A percentile compares a stretch with the other conserved stretches of the same genome.
phyloP scores from a whole-genome alignment of 2,888 invertebrate genomes.

The Criorhina ranunculi region DNA sequence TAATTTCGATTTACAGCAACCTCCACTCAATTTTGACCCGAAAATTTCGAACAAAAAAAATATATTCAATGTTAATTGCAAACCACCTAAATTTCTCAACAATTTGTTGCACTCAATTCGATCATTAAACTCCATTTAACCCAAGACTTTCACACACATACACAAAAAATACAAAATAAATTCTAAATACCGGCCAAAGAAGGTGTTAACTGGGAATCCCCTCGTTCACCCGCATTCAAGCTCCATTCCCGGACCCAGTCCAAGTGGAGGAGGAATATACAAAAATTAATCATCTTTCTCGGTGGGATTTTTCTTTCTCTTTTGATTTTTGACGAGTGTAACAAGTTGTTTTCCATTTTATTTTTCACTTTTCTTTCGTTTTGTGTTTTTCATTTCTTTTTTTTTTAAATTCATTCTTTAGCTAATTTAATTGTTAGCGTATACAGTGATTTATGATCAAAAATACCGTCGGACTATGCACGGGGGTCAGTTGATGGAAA shows the following conservation, averaged over 20 bases:
- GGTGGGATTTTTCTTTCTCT: conserved; percentile 45
- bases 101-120: conserved; percentile 45
- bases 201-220: conserved; percentile 72
- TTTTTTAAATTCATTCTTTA: conserved; percentile 68
- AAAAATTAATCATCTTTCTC: conserved; percentile 72
- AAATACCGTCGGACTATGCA: conserved; percentile 34
- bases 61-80: conserved; percentile 28
- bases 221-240: conserved; percentile 14
- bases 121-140: conserved; percentile 56
- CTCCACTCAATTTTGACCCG: conserved; percentile 23
- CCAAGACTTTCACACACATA: conserved; percentile 9
- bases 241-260: conserved; percentile 33
- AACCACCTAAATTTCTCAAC: not conserved
- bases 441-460: conserved; percentile 70
- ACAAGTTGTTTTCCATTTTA: conserved; percentile 70
- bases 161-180: conserved; percentile 30
- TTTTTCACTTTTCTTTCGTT: not conserved
- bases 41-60: conserved; percentile 3
- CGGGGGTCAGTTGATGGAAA: conserved; percentile 52
- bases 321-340: conserved; percentile 57
- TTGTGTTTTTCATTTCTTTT: conserved; percentile 7
- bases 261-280: not conserved
- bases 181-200: conserved; percentile 64
- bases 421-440: conserved; percentile 74
- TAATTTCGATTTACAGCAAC: not conserved